These are phyloP conservation scores for Schizothorax lantsangensis DNA, from an alignment of 2,797 vertebrate genomes.

Conservation along the genomic window DNA sequence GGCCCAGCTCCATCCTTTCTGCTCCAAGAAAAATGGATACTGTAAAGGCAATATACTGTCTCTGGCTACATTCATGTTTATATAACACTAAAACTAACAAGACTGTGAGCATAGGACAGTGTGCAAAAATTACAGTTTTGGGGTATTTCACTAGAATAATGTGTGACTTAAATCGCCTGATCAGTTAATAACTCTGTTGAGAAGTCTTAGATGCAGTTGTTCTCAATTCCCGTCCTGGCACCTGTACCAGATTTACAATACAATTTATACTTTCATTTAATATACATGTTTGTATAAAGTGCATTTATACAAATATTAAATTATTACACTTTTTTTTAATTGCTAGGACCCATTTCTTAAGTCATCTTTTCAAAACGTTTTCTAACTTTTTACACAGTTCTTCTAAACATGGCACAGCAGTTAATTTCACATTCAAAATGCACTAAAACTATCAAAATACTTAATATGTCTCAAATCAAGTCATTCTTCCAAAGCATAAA, in stretches of 20 bases:
- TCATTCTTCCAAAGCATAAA: neutral
- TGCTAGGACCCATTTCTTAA: neutral
- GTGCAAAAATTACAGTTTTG: neutral
- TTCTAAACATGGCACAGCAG: neutral
- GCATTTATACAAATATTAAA: neutral
- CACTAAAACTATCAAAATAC: neutral
- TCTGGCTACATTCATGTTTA: neutral
- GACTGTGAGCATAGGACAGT: neutral
- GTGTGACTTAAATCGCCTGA: neutral
- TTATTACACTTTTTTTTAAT: too few species aligned
- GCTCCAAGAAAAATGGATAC: constrained; percentile 8
- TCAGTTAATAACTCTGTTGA: neutral
- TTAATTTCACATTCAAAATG: neutral
- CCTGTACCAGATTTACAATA: too few species aligned
- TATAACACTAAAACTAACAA: neutral
- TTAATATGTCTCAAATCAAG: neutral
- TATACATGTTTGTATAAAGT: neutral
- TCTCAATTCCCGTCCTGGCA: neutral
- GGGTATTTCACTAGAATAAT: neutral
- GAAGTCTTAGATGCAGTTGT: neutral
- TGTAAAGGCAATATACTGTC: neutral
- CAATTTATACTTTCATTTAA: too few species aligned
- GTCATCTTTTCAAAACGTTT: neutral
- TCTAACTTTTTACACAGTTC: neutral
- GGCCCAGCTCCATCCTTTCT: neutral